phyloP scores from a whole-genome alignment of 2,113 vertebrate species.

The Stegostoma tigrinum region DNA sequence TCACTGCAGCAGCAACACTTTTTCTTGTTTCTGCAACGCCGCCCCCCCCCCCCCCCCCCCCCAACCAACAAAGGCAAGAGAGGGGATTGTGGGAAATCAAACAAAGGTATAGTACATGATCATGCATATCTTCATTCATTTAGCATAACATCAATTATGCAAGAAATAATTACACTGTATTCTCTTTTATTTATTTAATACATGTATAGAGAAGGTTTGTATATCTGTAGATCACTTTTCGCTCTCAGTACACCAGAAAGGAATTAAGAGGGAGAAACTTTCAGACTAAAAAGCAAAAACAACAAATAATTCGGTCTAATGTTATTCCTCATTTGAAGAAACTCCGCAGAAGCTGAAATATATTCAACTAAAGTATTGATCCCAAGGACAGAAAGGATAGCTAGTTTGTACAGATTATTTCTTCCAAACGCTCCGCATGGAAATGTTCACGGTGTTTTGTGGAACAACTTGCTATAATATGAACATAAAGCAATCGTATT shows the following conservation, averaged over 20 bases:
- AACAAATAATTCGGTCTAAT: background rate
- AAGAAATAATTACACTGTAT: background rate
- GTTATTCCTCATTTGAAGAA: background rate
- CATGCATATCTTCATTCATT: background rate
- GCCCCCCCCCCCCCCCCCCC: too few species aligned
- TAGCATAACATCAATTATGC: background rate
- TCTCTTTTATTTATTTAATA: background rate
- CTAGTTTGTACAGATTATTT: background rate
- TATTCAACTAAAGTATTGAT: conserved; percentile 5
- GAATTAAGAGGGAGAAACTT: background rate
- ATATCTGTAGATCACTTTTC: background rate
- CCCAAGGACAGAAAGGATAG: too few species aligned
- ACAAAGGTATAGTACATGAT: conserved; percentile 26
- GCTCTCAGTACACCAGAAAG: background rate
- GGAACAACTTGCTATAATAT: conserved; percentile 41
- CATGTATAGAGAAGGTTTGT: background rate
- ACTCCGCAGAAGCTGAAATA: background rate
- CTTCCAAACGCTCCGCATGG: background rate
- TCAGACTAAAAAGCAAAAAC: conserved; percentile 40
- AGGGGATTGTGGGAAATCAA: background rate
- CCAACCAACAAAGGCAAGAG: background rate
- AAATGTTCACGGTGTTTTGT: conserved; percentile 30
- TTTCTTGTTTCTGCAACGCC: background rate
- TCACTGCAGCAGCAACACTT: conserved; percentile 4
- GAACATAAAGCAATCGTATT: conserved; percentile 46